Evolutionary conservation across 2,113 vertebrate genomes (phyloP).

Genomic region (Cyphomyrus discorhynchus): DNA sequence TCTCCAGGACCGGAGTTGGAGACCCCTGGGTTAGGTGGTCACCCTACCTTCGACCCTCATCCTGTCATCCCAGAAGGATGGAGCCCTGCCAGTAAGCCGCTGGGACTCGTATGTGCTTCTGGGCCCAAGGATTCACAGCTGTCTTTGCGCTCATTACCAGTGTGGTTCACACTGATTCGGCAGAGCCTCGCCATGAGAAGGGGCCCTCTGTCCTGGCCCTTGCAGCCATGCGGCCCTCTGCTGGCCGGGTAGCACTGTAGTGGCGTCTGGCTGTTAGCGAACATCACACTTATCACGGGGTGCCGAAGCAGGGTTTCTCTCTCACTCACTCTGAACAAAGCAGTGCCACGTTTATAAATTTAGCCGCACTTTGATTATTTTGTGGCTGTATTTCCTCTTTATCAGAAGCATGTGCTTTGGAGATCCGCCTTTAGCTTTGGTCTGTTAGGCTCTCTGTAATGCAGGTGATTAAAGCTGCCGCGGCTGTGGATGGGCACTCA

Average conservation of each 20-base stretch:
- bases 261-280: neutral
- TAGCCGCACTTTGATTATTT: neutral
- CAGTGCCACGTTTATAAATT: neutral
- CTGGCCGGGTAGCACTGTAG: neutral
- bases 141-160: neutral
- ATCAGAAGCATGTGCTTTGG: neutral
- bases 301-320: neutral
- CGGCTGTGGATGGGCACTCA: neutral
- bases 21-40: neutral
- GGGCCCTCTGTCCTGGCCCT: neutral
- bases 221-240: neutral
- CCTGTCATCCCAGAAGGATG: neutral
- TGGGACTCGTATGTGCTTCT: neutral
- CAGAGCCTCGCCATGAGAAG: neutral
- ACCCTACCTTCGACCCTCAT: neutral
- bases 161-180: neutral
- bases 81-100: too few relatives aligned
- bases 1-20: too few relatives aligned
- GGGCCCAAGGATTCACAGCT: neutral
- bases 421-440: neutral
- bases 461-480: neutral
- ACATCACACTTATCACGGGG: neutral
- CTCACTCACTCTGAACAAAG: neutral
- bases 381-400: neutral
- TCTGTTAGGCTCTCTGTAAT: neutral